Conservation (phyloP, 2,888 invertebrate species). For the Nemotelus nigrinus region DNA sequence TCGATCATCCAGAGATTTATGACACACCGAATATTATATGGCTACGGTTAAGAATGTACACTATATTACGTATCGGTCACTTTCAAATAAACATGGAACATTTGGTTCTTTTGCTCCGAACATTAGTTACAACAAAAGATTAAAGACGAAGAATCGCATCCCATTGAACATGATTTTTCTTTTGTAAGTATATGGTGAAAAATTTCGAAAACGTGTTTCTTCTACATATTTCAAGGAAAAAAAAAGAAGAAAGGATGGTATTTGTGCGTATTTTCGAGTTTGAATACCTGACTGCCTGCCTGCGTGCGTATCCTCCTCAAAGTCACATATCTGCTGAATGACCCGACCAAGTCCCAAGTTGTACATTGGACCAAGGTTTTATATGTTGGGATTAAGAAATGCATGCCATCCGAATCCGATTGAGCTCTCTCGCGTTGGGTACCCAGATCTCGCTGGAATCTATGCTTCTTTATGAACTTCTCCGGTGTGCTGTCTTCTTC, state of each 20-base stretch:
- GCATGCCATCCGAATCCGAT: not conserved
- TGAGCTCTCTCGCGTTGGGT: not conserved
- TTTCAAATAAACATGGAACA: slow-evolving; percentile 1
- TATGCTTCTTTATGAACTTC: slow-evolving; percentile 32
- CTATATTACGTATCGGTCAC: slow-evolving; percentile 9
- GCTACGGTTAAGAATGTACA: not conserved
- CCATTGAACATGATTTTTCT: not conserved
- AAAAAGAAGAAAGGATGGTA: no score
- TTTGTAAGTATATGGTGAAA: not conserved
- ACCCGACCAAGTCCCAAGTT: no score
- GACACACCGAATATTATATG: slow-evolving; percentile 14
- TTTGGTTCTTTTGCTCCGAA: not conserved
- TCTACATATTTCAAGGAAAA: not conserved
- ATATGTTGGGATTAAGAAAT: not conserved
- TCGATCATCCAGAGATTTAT: slow-evolving; percentile 40
- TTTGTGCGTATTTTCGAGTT: not conserved
- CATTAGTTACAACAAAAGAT: slow-evolving; percentile 21
- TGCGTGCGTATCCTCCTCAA: not conserved
- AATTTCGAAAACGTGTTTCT: not conserved
- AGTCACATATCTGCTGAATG: not conserved
- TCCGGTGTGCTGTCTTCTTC: not conserved
- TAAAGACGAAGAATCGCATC: not conserved
- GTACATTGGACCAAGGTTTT: not conserved
- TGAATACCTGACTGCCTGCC: slow-evolving; percentile 5
- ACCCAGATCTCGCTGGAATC: not conserved